Evolutionary conservation across 2,113 vertebrate genomes (phyloP), one percentile per base, ranked within the genome.

Genomic region (Pseudonaja textilis): DNA sequence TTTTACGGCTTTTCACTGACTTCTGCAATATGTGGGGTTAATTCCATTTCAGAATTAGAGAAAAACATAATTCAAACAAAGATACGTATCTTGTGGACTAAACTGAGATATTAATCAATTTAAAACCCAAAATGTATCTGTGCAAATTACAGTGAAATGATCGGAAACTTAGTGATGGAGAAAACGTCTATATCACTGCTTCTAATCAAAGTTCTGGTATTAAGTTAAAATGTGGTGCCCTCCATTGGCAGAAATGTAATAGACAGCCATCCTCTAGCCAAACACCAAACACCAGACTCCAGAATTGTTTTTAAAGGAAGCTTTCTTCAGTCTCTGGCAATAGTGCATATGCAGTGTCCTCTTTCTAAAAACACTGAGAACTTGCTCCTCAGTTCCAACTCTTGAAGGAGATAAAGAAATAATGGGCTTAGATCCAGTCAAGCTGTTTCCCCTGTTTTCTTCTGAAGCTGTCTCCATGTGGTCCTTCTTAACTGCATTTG

Each of bases 1-100:
- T 93, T 96, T 95, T 89, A 93, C 1, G 95, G 56, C 1, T 25
- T 88, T 55, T 55, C 7, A 85, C 6, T 34, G 50, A 10, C 55
- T 54, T 61, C 20, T 20, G 42, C 89, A 74, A 74, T 34, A 39
- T 20, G 20, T 14, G 26, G 61, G 61, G 22, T 52, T 64, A 10
- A 50, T 14, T 90, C 69, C 47, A 90, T 34, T 54, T 22, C n/a
- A 74, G 16, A 74, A 39, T 39, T 55, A 29, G 54, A 39, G n/a
- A 74, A 34, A 85, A 56, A 54, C 20, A 10, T 52, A 29, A 52
- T 54, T 86, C 54, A 89, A 47, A 61, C 18, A 61, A 22, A 50
- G 69, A 69, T 69, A 39, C 18, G 10, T 59, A 57, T 59, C n/a
- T 52, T 3, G 22, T 52, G 12, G 26, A 50, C 25, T 29, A 45